Conservation (phyloP, 2,113 vertebrate genomes). For the Ailuropoda melanoleuca region DNA sequence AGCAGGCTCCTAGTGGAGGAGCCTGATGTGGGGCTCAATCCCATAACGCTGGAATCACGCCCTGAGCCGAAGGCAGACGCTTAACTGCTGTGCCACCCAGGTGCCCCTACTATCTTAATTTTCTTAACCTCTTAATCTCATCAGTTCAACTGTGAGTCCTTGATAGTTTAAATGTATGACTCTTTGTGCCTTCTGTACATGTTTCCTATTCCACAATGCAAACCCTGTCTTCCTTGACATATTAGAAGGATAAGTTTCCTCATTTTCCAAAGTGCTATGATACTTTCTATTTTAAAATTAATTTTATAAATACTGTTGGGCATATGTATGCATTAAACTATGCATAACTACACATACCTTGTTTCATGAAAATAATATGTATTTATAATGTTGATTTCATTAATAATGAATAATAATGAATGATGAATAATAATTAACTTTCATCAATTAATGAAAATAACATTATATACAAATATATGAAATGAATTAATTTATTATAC, state of each 20-base stretch:
- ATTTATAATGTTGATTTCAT: neutral
- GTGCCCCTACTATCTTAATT: neutral
- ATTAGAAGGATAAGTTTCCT: neutral
- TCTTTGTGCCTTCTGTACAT: neutral
- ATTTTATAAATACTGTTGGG: neutral
- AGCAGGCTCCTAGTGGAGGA: too few relatives aligned
- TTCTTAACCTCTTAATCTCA: neutral
- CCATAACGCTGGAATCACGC: too few relatives aligned
- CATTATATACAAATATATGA: neutral
- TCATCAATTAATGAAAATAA: neutral
- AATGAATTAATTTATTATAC: neutral
- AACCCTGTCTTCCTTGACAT: neutral
- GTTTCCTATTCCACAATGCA: neutral
- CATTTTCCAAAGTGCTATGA: neutral
- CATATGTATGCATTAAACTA: neutral
- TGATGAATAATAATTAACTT: neutral
- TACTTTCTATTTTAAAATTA: neutral
- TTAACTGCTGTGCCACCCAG: too few relatives aligned
- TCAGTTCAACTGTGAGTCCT: neutral
- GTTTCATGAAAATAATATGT: neutral
- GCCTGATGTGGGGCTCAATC: too few relatives aligned
- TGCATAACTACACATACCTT: neutral
- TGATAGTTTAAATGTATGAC: neutral
- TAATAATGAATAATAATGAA: neutral
- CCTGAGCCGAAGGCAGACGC: too few relatives aligned